Evolutionary conservation across 2,797 vertebrate species (phyloP).

Genomic region (Sebastes aleutianus): DNA sequence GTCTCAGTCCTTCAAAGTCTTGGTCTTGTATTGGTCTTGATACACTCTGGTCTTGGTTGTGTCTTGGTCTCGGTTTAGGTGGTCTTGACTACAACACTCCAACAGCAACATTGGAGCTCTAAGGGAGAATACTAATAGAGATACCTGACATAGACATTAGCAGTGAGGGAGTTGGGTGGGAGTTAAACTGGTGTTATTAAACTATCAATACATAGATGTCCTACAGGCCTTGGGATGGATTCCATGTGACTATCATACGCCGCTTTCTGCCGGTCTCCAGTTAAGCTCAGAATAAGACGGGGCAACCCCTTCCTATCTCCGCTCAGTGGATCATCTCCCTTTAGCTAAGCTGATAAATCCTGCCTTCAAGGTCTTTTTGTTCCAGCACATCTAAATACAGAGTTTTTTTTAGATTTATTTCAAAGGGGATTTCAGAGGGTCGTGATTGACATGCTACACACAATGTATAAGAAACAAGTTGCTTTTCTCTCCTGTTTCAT

Average conservation of each 20-base stretch:
- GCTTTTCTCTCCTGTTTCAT: slow-evolving; percentile 21
- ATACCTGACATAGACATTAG: not conserved
- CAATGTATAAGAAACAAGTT: slow-evolving; percentile 26
- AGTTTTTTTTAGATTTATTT: slow-evolving; percentile 36
- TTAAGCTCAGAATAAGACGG: slow-evolving; percentile 52
- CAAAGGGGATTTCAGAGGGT: slow-evolving; percentile 49
- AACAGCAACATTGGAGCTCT: not conserved
- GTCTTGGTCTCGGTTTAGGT: too few relatives aligned
- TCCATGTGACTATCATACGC: slow-evolving; percentile 38
- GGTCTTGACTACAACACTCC: too few relatives aligned
- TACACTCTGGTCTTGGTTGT: too few relatives aligned
- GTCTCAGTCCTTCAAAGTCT: too few relatives aligned
- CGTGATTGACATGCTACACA: slow-evolving; percentile 50
- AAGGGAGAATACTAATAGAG: not conserved
- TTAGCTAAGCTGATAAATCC: slow-evolving; percentile 67
- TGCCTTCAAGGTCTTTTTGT: slow-evolving; percentile 61
- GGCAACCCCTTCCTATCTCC: slow-evolving; percentile 50
- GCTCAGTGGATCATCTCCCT: slow-evolving; percentile 65
- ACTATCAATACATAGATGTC: slow-evolving; percentile 8
- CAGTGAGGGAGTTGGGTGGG: not conserved
- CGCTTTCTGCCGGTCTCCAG: slow-evolving; percentile 34
- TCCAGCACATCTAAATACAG: slow-evolving; percentile 51
- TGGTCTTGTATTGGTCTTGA: too few relatives aligned
- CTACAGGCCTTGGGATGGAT: slow-evolving; percentile 21
- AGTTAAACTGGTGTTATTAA: slow-evolving; percentile 21